These are phyloP conservation scores for Thalpophila matura DNA, from an alignment of 2,888 invertebrate genomes.

Conservation along the genomic window DNA sequence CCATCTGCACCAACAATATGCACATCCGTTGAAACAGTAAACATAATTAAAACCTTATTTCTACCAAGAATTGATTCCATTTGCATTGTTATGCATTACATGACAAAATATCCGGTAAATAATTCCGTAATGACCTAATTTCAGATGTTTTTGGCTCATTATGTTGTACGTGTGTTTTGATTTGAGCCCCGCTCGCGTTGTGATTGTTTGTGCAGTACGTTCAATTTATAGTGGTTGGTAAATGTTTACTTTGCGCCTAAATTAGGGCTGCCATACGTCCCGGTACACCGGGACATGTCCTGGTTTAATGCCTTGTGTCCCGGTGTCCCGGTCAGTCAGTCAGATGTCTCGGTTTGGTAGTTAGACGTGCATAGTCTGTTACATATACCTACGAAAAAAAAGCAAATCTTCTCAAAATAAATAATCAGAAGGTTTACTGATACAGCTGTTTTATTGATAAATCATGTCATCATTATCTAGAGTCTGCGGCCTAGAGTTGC, in stretches of 20 bases:
- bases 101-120: conserved; percentile 63
- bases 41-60: conserved; percentile 48
- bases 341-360: too few species aligned
- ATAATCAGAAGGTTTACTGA: too few species aligned
- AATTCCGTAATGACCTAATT: conserved; percentile 67
- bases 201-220: conserved; percentile 34
- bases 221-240: conserved; percentile 14
- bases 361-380: too few species aligned
- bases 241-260: conserved; percentile 15
- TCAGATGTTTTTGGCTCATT: conserved; percentile 66
- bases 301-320: too few species aligned
- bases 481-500: too few species aligned
- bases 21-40: conserved; percentile 44
- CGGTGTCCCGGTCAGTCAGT: too few species aligned
- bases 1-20: conserved; percentile 6
- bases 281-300: too few species aligned
- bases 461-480: too few species aligned
- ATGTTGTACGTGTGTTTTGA: conserved; percentile 57
- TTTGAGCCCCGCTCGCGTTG: conserved; percentile 46
- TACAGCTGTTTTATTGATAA: too few species aligned
- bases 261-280: too few species aligned
- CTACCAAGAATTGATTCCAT: conserved; percentile 38
- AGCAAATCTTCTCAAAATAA: too few species aligned
- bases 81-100: conserved; percentile 34
- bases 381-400: too few species aligned